Evolutionary conservation across 1,140 invertebrate genomes (phyloP), one percentile per base, ranked within the genome.

Genomic region (Heliconius melpomene): DNA sequence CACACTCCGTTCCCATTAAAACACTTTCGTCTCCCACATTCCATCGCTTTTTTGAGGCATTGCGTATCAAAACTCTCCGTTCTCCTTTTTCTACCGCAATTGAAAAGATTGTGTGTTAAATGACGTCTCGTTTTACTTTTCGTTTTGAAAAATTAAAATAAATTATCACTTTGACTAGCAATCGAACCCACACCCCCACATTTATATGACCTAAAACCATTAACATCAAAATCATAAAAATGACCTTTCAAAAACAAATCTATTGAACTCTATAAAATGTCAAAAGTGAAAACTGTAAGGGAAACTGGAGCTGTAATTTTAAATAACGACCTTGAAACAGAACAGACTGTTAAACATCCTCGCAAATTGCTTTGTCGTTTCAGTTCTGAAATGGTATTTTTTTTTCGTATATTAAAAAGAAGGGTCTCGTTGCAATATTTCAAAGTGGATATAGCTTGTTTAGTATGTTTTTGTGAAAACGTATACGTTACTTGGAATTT

Each of bases 281-380:
- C 26, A 66, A 66, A 66, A 66, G 60, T 66, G 60, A 66, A 66
- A 29, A 66, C 60, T 66, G 60, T 6, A 16, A 66, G 29, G 18
- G 60, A 23, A 26, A 29, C 60, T 18, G 60, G 29, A 66, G 13
- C 23, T 6, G 60, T 75, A 70, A 79, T 71, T 74, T 79, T n/a
- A 79, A 75, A 75, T 74, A 46, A 52, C n/a, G 16, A 26, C 54
- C 52, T 50, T 26, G 72, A 60, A 74, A 38, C 72, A 71, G 73
- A 66, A 5, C 60, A 16, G 60, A 66, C 26, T 66, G 60, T 66
- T 66, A 66, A 66, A 66, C 60, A 66, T 79, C 66, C 54, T 32
- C 46, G 70, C 2, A 71, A 79, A 75, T 26, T 32, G 20, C 7
- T 79, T 70, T 71, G 71, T 76, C 60, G 36, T 76, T 70, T 26